Percentiles rank a stretch among this genome's conserved stretches.
phyloP scores from a whole-genome alignment of 2,888 invertebrate genomes.

The Nomada fabriciana region DNA sequence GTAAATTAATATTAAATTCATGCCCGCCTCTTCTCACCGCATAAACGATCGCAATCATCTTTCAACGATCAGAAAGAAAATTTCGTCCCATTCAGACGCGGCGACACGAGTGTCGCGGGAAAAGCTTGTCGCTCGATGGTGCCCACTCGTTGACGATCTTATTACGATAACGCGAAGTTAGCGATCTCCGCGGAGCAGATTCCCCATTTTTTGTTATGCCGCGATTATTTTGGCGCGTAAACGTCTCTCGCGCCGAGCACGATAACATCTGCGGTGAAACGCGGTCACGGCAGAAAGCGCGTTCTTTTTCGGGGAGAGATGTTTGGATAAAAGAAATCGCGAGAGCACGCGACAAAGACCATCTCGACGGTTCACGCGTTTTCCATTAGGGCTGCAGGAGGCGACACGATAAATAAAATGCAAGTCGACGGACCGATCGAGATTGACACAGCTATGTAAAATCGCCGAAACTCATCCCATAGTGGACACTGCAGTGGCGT shows the following conservation, averaged over 20 bases:
- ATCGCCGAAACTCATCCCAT: conserved; percentile 34
- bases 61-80: background rate
- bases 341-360: background rate
- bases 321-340: conserved; percentile 12
- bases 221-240: conserved; percentile 46
- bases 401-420: conserved; percentile 10
- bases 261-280: conserved; percentile 17
- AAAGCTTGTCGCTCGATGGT: conserved; percentile 9
- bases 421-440: conserved; percentile 52
- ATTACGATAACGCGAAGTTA: conserved; percentile 3
- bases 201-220: background rate
- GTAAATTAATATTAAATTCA: conserved; percentile 1
- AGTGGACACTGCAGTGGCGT: background rate
- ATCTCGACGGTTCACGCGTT: conserved; percentile 24
- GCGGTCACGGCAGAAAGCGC: background rate
- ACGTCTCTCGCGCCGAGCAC: background rate
- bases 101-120: background rate
- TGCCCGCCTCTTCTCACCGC: background rate
- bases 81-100: background rate
- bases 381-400: conserved; percentile 4
- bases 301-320: background rate
- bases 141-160: background rate
- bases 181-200: background rate
- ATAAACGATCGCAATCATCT: background rate
- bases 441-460: conserved; percentile 52